A percentile compares a stretch with the other conserved stretches of the same genome.
These are phyloP conservation scores for Phorcus lineatus DNA, from an alignment of 2,888 invertebrate genomes.

Conservation along the genomic window DNA sequence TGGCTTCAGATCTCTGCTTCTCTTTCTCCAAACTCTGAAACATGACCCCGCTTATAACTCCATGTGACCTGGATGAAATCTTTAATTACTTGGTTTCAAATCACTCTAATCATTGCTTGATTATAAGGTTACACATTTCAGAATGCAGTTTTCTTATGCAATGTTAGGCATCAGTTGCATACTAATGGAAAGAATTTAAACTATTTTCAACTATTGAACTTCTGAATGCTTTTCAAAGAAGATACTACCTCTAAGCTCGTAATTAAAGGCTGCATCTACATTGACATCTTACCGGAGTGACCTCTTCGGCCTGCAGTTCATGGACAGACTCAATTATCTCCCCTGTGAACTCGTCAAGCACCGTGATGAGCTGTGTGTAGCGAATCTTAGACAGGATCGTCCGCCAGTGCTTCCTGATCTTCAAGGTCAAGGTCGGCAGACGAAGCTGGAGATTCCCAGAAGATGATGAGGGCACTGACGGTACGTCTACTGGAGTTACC, in stretches of 20 bases:
- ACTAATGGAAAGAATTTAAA: no score
- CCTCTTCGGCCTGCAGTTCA: conserved; percentile 82
- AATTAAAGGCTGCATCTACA: no score
- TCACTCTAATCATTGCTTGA: no score
- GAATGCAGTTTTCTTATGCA: no score
- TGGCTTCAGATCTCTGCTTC: conserved; percentile 81
- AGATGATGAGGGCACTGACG: not conserved
- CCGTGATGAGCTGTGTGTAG: conserved; percentile 47
- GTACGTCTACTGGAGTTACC: not conserved
- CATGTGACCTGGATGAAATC: no score
- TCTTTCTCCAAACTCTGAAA: conserved; percentile 70
- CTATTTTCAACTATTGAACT: no score
- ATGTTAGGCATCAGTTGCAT: no score
- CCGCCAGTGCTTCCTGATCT: conserved; percentile 57
- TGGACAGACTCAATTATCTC: conserved; percentile 76
- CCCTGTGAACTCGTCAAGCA: conserved; percentile 68
- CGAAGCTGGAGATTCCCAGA: conserved; percentile 25
- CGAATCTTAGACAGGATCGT: conserved; percentile 44
- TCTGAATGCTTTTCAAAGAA: not conserved
- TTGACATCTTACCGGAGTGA: conserved; percentile 70
- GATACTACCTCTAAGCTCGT: no score
- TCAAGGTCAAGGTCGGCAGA: conserved; percentile 45
- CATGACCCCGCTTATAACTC: not conserved
- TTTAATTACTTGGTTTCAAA: no score
- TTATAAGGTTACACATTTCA: no score